Evolutionary conservation across 2,888 invertebrate species (phyloP).

Genomic region (Alviniconcha strummeri): DNA sequence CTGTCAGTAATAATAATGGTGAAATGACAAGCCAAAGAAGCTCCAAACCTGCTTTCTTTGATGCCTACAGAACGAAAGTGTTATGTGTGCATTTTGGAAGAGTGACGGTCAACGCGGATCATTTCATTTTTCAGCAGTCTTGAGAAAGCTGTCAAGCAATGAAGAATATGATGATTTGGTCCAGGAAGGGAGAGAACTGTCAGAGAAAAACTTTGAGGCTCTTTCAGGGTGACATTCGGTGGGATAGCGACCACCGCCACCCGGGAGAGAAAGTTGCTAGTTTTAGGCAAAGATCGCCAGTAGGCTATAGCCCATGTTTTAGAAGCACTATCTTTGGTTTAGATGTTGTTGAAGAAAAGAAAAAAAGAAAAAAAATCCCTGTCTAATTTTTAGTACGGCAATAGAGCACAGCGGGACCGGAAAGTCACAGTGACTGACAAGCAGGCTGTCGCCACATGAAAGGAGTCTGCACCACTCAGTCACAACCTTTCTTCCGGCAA

Average conservation of each 20-base stretch:
- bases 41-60: background rate
- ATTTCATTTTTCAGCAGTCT: background rate
- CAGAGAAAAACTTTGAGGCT: background rate
- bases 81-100: background rate
- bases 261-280: too few relatives aligned
- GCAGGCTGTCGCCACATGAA: too few relatives aligned
- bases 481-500: too few relatives aligned
- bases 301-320: background rate
- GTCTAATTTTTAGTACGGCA: background rate
- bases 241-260: too few relatives aligned
- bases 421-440: too few relatives aligned
- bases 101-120: background rate
- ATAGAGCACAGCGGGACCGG: background rate
- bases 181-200: constrained; percentile 9
- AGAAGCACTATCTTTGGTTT: too few relatives aligned
- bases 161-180: constrained; percentile 21
- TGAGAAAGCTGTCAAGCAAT: too few relatives aligned
- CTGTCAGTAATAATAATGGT: background rate
- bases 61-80: background rate
- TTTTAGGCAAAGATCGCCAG: background rate
- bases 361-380: background rate
- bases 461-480: too few relatives aligned
- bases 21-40: background rate
- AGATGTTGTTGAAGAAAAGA: too few relatives aligned
- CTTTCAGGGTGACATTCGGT: background rate